Evolutionary conservation across 2,888 invertebrate species (phyloP).

Genomic region (Xylota segnis): DNA sequence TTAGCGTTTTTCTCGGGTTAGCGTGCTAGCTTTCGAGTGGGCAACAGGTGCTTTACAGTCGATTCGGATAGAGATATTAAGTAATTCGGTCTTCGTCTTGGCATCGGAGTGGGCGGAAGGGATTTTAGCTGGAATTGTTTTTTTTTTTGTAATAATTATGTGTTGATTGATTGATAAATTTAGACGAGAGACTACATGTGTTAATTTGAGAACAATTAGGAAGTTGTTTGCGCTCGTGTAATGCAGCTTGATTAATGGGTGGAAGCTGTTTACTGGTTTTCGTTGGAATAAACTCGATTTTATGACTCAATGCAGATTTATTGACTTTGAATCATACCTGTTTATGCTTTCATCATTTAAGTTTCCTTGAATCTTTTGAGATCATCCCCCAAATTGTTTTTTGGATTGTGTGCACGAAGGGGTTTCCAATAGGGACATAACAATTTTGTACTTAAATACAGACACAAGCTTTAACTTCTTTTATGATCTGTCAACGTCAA

Average conservation of each 20-base stretch:
- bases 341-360: background rate
- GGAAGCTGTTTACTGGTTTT: background rate
- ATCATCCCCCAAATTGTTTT: too few species aligned
- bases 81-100: background rate
- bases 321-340: background rate
- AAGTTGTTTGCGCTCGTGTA: background rate
- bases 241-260: background rate
- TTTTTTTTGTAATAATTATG: background rate
- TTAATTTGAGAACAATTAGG: background rate
- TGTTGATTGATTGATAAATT: conserved; percentile 20
- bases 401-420: too few species aligned
- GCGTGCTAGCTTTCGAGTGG: conserved; percentile 34
- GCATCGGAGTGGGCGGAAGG: background rate
- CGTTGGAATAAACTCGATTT: background rate
- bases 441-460: too few species aligned
- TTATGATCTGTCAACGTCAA: too few species aligned
- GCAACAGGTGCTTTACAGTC: conserved; percentile 44
- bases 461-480: too few species aligned
- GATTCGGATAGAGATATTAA: conserved; percentile 8
- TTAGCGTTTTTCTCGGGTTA: conserved; percentile 14
- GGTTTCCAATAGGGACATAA: too few species aligned
- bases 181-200: background rate
- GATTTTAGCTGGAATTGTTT: background rate
- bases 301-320: background rate
- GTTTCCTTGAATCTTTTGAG: background rate